Evolutionary conservation across 23 tunicate genomes (phyloP), one percentile per base, ranked within the genome.

Genomic region (Ascidia mentula): DNA sequence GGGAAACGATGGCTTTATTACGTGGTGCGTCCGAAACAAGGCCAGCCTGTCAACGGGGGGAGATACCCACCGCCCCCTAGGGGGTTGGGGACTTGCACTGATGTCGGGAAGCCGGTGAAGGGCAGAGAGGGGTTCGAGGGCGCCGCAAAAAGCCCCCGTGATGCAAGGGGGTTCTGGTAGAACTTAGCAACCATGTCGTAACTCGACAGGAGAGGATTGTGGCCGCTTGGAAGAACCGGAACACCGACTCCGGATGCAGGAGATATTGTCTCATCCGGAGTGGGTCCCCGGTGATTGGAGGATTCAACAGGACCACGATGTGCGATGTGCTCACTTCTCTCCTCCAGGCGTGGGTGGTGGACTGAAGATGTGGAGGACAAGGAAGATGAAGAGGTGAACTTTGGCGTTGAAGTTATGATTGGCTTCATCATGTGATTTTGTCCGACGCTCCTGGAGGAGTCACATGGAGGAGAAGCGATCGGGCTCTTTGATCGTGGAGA

Each of bases 11-110:
- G 65, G 65, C 65, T 53, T 53, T 53, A 5, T 53, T 53, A 53
- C 65, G 65, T 53, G 6, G 89, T 85, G 0, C 82, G 77, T 39
- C 72, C 72, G 37, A 85, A 85, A 45, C 89, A 77, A 15, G 89
- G 89, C 89, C 89, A 85, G 33, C 60, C 59, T 1, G 78, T 34
- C 31, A 45, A 45, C 26, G 81, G 60, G 26, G 89, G 82, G 0
- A 85, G 46, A 60, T 77, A 37, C n/a, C 78, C 78, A 17, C 72
- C 37, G 24, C 69, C 78, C 18, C 82, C 40, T 0, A 78, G 39
- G 3, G 89, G 72, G 78, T 59, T 85, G 0, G 73, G 35, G 69
- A 8, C 33, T 32, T 69, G 77, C 72, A 46, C 46, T 6, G 78
- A 74, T 33, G 34, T 6, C 26, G 78, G 38, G 53, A 53, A 53